Conservation (phyloP, 2,113 vertebrate species). For the Atherinomorus stipes region DNA sequence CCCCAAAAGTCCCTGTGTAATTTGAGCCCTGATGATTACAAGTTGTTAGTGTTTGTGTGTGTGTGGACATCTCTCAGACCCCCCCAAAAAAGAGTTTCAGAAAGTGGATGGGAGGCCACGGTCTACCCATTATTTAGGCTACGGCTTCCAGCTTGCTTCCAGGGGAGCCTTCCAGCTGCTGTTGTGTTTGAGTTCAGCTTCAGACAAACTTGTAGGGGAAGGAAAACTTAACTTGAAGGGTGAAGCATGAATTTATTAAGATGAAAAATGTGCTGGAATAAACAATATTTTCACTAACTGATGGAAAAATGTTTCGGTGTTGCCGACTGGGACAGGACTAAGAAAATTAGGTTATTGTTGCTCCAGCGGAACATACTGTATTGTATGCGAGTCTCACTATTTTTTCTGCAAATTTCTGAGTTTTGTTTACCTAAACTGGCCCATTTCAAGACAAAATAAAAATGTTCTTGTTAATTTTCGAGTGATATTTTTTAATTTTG, state of each 20-base stretch:
- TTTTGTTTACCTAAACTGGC: background rate
- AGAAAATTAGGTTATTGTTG: constrained; percentile 18
- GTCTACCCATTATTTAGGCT: constrained; percentile 48
- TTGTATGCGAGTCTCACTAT: no score
- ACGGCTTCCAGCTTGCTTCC: constrained; percentile 64
- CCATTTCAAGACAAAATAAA: constrained; percentile 3
- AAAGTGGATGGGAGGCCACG: constrained; percentile 40
- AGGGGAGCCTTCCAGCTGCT: constrained; percentile 42
- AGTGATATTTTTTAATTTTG: background rate
- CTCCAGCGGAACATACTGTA: constrained; percentile 15
- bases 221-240: background rate
- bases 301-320: constrained; percentile 25
- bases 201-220: constrained; percentile 38
- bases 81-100: constrained; percentile 43
- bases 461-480: background rate
- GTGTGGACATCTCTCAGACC: constrained; percentile 49
- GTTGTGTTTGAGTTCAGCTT: constrained; percentile 55
- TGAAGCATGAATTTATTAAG: constrained; percentile 20
- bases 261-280: constrained; percentile 35
- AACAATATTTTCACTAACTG: constrained; percentile 16
- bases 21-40: no score
- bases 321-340: constrained; percentile 18
- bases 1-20: no score
- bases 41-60: background rate
- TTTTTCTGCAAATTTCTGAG: constrained; percentile 5